phyloP scores from a whole-genome alignment of 2,113 vertebrate species.

The Petromus typicus region DNA sequence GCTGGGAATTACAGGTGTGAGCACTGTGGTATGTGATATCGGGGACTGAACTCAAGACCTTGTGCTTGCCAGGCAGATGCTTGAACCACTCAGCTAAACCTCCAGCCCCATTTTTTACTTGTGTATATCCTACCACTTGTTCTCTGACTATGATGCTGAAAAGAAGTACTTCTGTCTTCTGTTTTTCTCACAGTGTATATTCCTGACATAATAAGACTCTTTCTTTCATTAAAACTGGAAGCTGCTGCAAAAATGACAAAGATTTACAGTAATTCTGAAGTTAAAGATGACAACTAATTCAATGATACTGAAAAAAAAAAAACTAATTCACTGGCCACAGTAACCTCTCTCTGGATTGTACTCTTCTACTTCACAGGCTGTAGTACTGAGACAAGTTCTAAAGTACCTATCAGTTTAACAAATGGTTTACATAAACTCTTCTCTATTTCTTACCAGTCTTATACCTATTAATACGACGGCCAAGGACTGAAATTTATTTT shows the following conservation, averaged over 20 bases:
- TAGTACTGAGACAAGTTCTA: constrained; percentile 6
- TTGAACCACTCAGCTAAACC: no score
- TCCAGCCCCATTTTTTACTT: constrained; percentile 27
- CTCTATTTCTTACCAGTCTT: constrained; percentile 5
- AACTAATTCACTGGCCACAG: not conserved
- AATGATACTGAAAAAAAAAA: no score
- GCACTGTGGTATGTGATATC: no score
- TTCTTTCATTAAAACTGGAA: constrained; percentile 25
- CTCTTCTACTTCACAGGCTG: not conserved
- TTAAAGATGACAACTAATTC: no score
- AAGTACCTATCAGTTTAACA: constrained; percentile 16
- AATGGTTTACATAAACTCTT: constrained; percentile 18
- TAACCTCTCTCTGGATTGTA: not conserved
- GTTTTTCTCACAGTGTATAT: not conserved
- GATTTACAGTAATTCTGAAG: not conserved
- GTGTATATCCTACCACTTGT: not conserved
- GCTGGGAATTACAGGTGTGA: no score
- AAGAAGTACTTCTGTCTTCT: not conserved
- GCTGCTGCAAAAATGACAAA: not conserved
- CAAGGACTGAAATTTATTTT: constrained; percentile 34
- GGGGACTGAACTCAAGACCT: no score
- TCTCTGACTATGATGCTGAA: constrained; percentile 4
- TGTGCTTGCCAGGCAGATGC: no score
- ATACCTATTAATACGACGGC: not conserved
- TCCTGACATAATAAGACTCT: not conserved